phyloP scores from a whole-genome alignment of 2,113 vertebrate species.

The Syrrhaptes paradoxus region DNA sequence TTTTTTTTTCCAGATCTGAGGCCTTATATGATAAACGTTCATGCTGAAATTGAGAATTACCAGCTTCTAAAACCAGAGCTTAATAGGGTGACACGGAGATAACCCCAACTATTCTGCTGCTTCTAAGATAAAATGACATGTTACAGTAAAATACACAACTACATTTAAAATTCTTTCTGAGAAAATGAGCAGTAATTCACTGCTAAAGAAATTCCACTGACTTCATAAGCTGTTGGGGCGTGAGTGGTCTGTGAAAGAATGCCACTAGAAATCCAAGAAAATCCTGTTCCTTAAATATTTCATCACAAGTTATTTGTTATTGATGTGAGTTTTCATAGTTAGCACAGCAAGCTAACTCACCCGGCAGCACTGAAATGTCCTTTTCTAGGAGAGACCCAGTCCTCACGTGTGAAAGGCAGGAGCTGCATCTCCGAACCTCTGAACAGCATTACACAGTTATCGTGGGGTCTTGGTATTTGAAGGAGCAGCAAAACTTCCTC shows the following conservation, averaged over 20 bases:
- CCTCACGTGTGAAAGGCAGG: background rate
- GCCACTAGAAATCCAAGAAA: slow-evolving; percentile 31
- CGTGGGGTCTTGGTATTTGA: slow-evolving; percentile 29
- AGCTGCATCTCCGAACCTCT: background rate
- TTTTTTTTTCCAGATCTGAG: background rate
- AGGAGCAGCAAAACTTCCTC: background rate
- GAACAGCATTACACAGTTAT: background rate
- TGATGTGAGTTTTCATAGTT: slow-evolving; percentile 30
- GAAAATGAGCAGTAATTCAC: slow-evolving; percentile 29
- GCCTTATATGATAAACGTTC: background rate
- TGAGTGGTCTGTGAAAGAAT: background rate
- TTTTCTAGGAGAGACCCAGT: background rate
- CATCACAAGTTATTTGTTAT: slow-evolving; percentile 49
- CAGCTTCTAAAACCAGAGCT: background rate
- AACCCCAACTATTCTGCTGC: background rate
- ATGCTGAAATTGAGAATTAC: background rate
- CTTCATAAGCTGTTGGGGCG: background rate
- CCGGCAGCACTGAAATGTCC: background rate
- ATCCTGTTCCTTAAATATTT: slow-evolving; percentile 63
- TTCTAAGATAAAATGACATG: slow-evolving; percentile 2
- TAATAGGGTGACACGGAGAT: background rate
- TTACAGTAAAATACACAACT: background rate
- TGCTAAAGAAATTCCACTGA: background rate
- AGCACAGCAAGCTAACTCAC: background rate
- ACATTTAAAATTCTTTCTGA: slow-evolving; percentile 23